A percentile compares a stretch with the other conserved stretches of the same genome.
Conservation (phyloP, 2,888 invertebrate species). For the Drosophila anomalata region DNA sequence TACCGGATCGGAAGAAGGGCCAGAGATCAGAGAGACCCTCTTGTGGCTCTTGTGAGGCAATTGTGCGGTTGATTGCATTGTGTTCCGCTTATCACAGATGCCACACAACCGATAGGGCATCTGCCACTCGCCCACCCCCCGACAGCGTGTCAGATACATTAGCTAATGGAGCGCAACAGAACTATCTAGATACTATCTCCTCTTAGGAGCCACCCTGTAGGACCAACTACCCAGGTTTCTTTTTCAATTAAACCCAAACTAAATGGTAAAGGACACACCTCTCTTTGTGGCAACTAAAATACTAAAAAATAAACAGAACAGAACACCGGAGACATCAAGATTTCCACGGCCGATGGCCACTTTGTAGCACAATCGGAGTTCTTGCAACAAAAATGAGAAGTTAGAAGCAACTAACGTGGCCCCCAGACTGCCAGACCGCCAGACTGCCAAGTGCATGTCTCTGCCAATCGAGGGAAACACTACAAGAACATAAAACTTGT, state of each 20-base stretch:
- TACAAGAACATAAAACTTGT: constrained; percentile 71
- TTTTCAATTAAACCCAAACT: constrained; percentile 35
- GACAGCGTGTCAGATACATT: constrained; percentile 40
- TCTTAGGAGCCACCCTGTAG: no score
- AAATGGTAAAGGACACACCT: constrained; percentile 32
- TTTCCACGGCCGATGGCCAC: constrained; percentile 51
- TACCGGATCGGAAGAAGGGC: constrained; percentile 31
- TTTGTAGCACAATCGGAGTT: constrained; percentile 42
- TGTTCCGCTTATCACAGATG: constrained; percentile 58
- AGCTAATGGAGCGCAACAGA: constrained; percentile 42
- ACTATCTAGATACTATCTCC: no score
- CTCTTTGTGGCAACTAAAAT: constrained; percentile 30
- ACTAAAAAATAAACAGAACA: constrained; percentile 1
- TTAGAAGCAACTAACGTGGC: neutral
- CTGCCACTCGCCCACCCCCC: constrained; percentile 9
- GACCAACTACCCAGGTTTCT: constrained; percentile 1
- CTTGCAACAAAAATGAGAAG: constrained; percentile 1
- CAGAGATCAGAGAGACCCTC: constrained; percentile 23
- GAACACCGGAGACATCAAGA: constrained; percentile 42
- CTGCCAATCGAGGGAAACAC: constrained; percentile 41
- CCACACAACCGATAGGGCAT: constrained; percentile 44
- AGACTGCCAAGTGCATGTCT: constrained; percentile 49
- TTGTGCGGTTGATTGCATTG: constrained; percentile 46
- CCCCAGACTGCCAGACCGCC: constrained; percentile 22
- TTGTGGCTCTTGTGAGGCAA: constrained; percentile 43